phyloP scores from a whole-genome alignment of 2,113 vertebrate species.

The Zootoca vivipara region DNA sequence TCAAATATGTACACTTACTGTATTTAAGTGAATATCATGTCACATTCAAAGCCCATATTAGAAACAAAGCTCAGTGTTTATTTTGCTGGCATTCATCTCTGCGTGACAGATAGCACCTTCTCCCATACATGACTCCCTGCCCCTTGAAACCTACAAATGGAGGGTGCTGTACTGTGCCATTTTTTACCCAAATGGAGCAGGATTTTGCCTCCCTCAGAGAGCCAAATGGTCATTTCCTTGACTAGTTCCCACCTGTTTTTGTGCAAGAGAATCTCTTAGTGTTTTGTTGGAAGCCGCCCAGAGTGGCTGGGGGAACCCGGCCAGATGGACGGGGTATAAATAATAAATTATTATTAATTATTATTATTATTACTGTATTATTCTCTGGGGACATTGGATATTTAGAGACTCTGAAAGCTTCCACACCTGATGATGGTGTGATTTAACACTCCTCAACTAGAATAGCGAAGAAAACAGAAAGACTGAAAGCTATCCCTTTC shows the following conservation, averaged over 20 bases:
- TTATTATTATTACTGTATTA: no score
- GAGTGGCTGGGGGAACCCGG: no score
- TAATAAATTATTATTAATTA: no score
- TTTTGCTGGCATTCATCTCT: not conserved
- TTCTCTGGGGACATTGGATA: not conserved
- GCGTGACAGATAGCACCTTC: no score
- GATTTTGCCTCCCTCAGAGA: not conserved
- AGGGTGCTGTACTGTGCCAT: not conserved
- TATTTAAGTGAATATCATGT: not conserved
- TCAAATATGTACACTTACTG: no score
- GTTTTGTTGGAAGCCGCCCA: no score
- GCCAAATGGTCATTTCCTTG: not conserved
- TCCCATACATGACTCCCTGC: not conserved
- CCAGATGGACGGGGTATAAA: no score
- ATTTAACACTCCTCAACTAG: no score
- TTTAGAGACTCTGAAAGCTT: not conserved
- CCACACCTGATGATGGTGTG: not conserved
- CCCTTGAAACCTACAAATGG: not conserved
- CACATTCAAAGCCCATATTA: not conserved
- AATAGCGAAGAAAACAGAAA: no score
- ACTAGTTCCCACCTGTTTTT: not conserved
- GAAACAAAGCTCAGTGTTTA: not conserved
- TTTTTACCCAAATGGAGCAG: not conserved
- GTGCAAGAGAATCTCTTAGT: not conserved
- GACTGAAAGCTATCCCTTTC: no score